Base-by-base conservation (phyloP, 2,888 invertebrate genomes). In the Agrotis clavis region DNA sequence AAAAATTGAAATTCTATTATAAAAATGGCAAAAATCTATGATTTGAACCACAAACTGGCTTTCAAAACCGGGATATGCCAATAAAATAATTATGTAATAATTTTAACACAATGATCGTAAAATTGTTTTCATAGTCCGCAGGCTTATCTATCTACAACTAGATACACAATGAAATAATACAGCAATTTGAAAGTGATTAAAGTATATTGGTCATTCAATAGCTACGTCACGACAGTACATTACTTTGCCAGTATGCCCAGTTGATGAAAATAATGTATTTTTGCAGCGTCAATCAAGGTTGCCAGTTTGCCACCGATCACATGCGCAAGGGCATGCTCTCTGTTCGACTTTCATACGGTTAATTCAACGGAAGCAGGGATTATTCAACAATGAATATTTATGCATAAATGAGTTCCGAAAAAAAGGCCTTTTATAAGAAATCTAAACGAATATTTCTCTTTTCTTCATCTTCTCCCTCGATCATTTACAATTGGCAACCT, bases 111-210 rank as follows among this genome's bases (percentile, higher is more conserved):
- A 54, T 60, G 61, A 30, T 48, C 51, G 30, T 54, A 41, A 18
- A 18, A 41, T 21, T 60, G 54, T 56, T 64, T 56, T 56, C 5
- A 48, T 35, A 30, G 16, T 53, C 16, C n/a, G 14, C 9, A 25
- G 65, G 41, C 51, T 74, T 80, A 80, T n/a, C n/a, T 25, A 25
- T 80, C 73, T 72, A 41, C 25, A 48, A 54, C 30, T 47, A 63
- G 45, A 47, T 63, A 61, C 50, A 48, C 51, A 61, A 65, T 51
- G 9, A 51, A 74, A 74, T 61, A 81, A 53, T 41, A 18, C 6
- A 53, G n/a, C 45, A 80, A 77, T 68, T 68, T 51, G 6, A 50
- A 65, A 65, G 51, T 50, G 54, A 65, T 35, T 47, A 25, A 41
- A 57, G 30, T 21, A 78, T 57, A 78, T 57, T 53, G 51, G 48